Conservation (phyloP, 2,113 vertebrate genomes). For the Prunella himalayana region DNA sequence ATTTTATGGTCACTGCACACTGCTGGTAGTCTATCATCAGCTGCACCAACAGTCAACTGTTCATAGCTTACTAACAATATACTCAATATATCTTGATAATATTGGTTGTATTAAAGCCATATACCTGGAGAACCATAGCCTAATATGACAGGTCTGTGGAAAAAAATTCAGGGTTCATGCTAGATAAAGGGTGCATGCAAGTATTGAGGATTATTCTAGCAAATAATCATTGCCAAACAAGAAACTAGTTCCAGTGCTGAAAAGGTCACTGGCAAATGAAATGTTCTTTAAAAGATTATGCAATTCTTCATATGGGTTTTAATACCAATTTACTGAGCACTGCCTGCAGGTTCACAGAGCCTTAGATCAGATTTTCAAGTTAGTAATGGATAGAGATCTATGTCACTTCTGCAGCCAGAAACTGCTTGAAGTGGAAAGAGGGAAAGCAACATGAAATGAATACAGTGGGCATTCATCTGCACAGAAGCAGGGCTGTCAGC, state of each 20-base stretch:
- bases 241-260: not conserved
- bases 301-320: conserved; percentile 55
- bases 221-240: conserved; percentile 47
- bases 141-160: not conserved
- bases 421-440: not conserved
- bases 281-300: conserved; percentile 45
- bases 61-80: not conserved
- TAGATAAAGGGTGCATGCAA: not conserved
- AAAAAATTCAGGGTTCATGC: not conserved
- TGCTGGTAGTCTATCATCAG: not conserved
- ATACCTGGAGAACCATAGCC: not conserved
- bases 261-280: conserved; percentile 66
- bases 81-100: not conserved
- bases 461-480: not conserved
- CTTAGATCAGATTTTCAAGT: conserved; percentile 51
- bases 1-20: not conserved
- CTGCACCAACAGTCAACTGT: not conserved
- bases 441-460: not conserved
- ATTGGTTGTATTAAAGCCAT: not conserved
- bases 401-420: conserved; percentile 21
- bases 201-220: conserved; percentile 18
- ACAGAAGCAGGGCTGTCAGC: not conserved
- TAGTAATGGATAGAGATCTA: conserved; percentile 46
- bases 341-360: conserved; percentile 51
- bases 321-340: conserved; percentile 51